Base-by-base conservation (phyloP, 2,113 vertebrate species). In the Crotalus tigris region DNA sequence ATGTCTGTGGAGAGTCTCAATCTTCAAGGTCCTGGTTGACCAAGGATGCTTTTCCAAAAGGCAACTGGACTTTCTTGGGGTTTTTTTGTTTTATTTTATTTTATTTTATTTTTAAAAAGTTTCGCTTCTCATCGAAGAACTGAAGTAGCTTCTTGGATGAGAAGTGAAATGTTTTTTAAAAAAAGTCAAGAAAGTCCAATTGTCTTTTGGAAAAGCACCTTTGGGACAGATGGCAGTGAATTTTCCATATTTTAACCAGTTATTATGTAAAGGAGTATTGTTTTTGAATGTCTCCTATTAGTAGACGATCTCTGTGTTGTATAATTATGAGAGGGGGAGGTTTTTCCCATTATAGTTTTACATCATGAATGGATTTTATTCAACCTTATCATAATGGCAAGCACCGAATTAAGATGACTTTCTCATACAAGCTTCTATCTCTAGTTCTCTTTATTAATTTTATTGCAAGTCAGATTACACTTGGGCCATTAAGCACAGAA, bases 381-480 rank as follows among this genome's bases (percentile, higher is more conserved):
- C 7, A 81, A 44, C 75, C 75, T 44, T 44, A 44, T 81, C 75
- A 9, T 81, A 81, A 81, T 81, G 75, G 19, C n/a, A 81, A 26
- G 51, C 92, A 69, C 64, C 4, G 29, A 1, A 0, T 0, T 93
- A 53, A 29, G n/a, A 55, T 58, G 49, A 89, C 85, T 1, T 24
- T 54, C 26, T 64, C 94, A 58, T 3, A 54, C 0, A 0, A 90
- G 26, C 5, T 5, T 94, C 89, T 4, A 1, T 58, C 90, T 91
- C 11, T 29, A 44, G 5, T 59, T 2, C 91, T 91, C 81, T 33
- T 95, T 44, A 29, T 46, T 1, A 53, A 15, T 92, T 58, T 15
- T 92, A 24, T 92, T 85, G 29, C 23, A 69, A 90, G 49, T 54
- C 33, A 21, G 21, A 17, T 6, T 44, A 64, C 39, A 69, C 29